A percentile compares a stretch with the other conserved stretches of the same genome.
Conservation (phyloP, 2,888 invertebrate genomes). For the Andricus curvator region DNA sequence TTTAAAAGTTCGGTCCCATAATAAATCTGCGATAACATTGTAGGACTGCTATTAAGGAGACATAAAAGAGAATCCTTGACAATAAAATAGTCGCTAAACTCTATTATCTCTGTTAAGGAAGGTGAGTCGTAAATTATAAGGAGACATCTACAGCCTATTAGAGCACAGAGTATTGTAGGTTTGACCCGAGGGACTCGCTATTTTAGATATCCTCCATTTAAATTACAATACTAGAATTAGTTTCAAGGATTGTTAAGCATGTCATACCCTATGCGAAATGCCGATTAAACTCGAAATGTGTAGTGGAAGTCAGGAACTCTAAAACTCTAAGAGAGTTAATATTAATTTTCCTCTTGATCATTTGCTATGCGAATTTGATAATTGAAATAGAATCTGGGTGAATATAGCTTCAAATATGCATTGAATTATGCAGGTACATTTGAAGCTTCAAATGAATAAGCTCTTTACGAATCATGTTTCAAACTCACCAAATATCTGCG, state of each 20-base stretch:
- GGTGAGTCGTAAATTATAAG: conserved; percentile 3
- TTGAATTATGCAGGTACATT: no score
- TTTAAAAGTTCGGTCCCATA: not conserved
- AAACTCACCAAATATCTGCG: no score
- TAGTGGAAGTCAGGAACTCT: not conserved
- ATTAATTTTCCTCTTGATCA: no score
- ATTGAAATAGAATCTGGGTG: no score
- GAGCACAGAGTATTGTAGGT: not conserved
- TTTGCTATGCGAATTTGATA: not conserved
- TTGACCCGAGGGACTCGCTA: conserved; percentile 11
- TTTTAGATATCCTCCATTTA: conserved; percentile 8
- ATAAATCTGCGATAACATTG: not conserved
- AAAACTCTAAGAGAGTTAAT: not conserved
- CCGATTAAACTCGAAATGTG: not conserved
- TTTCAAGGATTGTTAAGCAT: conserved; percentile 19
- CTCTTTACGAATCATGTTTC: no score
- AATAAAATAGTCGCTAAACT: conserved; percentile 7
- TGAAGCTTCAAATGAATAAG: no score
- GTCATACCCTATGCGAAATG: not conserved
- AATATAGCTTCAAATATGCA: no score
- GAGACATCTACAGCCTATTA: not conserved
- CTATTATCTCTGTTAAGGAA: conserved; percentile 7
- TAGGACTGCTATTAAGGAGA: not conserved
- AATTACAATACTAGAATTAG: conserved; percentile 10
- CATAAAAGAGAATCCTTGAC: not conserved